These are phyloP conservation scores for Cuculus canorus DNA, from an alignment of 2,797 vertebrate genomes.

Conservation along the genomic window DNA sequence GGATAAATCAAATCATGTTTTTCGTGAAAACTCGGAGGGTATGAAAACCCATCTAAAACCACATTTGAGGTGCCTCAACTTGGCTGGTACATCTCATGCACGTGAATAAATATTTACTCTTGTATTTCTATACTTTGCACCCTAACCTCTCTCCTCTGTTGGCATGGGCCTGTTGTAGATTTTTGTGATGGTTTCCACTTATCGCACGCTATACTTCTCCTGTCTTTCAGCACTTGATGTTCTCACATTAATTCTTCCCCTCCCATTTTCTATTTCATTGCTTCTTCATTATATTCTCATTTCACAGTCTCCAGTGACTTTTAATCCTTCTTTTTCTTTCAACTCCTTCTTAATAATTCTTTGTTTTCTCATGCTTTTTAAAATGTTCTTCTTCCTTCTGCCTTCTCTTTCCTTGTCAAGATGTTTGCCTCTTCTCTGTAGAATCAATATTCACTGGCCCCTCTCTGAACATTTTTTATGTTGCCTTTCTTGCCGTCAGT, in stretches of 20 bases:
- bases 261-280: too few species aligned
- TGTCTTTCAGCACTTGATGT: neutral
- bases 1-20: neutral
- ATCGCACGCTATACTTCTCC: neutral
- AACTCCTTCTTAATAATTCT: neutral
- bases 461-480: neutral
- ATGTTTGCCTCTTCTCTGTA: neutral
- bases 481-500: neutral
- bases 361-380: neutral
- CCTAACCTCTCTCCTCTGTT: neutral
- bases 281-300: neutral
- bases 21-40: neutral
- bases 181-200: neutral
- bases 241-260: neutral
- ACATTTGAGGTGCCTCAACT: accelerated
- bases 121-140: neutral
- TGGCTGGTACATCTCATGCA: neutral
- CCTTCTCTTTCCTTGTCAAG: neutral
- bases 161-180: neutral
- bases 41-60: neutral
- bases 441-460: neutral
- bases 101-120: neutral
- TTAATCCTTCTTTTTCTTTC: neutral
- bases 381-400: neutral
- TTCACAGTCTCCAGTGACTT: neutral